phyloP scores from a whole-genome alignment of 2,797 vertebrate genomes.

The Falco cherrug region DNA sequence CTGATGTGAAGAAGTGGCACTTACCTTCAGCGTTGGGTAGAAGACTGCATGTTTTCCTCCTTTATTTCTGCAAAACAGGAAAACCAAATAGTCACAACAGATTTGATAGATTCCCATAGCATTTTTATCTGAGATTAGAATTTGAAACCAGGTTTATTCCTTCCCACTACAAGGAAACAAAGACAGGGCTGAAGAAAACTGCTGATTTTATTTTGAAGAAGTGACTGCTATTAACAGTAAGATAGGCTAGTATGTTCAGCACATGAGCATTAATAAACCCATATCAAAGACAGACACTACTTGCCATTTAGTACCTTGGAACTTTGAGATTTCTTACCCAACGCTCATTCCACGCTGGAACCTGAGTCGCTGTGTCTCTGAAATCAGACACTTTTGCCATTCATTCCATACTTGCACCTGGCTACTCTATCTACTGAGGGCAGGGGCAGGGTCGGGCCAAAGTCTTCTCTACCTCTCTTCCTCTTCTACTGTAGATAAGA shows the following conservation, averaged over 20 bases:
- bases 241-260: not conserved
- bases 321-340: not conserved
- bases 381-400: not conserved
- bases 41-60: slow-evolving; percentile 88
- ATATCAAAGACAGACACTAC: not conserved
- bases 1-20: not conserved
- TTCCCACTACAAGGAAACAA: not conserved
- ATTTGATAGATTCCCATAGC: not conserved
- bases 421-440: not conserved
- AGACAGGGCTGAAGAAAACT: not conserved
- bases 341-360: not conserved
- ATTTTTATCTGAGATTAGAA: not conserved
- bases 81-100: not conserved
- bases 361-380: not conserved
- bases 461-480: not conserved
- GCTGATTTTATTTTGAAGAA: not conserved
- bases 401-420: not conserved
- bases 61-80: slow-evolving; percentile 82
- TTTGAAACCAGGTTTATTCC: not conserved
- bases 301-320: not conserved
- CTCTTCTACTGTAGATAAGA: not conserved
- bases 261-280: not conserved
- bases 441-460: not conserved
- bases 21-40: slow-evolving; percentile 94
- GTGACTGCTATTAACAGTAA: not conserved